These are phyloP conservation scores for Apis dorsata DNA, from an alignment of 1,140 invertebrate species.

Conservation along the genomic window DNA sequence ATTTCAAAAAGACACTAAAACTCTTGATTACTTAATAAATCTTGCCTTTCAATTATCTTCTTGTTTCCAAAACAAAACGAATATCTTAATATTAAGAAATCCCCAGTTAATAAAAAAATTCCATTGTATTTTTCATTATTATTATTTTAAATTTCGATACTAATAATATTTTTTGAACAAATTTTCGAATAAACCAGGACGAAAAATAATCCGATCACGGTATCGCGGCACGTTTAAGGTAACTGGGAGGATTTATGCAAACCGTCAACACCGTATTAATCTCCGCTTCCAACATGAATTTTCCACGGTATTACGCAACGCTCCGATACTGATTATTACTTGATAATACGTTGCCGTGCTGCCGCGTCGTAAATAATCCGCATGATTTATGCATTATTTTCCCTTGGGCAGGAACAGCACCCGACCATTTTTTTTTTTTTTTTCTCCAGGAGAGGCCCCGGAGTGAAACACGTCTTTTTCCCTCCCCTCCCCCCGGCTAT, in stretches of 20 bases:
- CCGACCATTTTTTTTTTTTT: background rate
- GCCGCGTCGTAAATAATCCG: conserved; percentile 9
- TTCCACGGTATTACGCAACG: conserved; percentile 43
- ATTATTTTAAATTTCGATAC: no score
- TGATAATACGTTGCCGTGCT: conserved; percentile 12
- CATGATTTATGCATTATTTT: conserved; percentile 28
- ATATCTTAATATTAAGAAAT: no score
- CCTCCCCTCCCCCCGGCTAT: no score
- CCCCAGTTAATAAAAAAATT: no score
- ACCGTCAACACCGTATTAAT: conserved; percentile 34
- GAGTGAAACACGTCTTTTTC: no score
- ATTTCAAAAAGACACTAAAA: no score
- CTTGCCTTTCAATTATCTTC: no score
- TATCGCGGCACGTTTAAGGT: background rate
- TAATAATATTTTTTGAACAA: background rate
- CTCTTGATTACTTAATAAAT: no score
- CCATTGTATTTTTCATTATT: no score
- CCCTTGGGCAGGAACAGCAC: background rate
- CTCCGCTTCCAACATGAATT: conserved; percentile 4
- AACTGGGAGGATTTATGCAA: conserved; percentile 8
- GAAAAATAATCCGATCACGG: background rate
- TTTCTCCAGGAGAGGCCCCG: no score
- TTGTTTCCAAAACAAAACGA: no score
- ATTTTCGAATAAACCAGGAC: background rate
- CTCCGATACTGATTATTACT: conserved; percentile 41